Evolutionary conservation across 2,888 invertebrate species (phyloP).

Genomic region (Agonopterix alstromeriana): DNA sequence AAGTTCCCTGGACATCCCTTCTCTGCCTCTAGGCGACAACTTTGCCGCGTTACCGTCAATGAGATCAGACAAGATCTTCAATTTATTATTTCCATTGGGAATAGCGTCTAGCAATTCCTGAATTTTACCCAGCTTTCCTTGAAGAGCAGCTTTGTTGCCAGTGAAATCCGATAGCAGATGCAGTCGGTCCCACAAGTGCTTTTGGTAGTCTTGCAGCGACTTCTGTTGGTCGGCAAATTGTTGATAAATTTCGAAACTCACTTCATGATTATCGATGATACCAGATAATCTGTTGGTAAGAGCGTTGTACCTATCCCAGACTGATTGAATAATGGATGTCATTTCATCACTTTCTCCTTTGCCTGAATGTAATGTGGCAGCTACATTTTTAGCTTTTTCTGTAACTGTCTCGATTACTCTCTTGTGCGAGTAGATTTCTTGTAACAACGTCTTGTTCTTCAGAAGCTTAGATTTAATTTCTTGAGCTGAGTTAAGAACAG

Average conservation of each 20-base stretch:
- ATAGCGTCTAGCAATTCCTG: slow-evolving; percentile 87
- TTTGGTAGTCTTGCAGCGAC: slow-evolving; percentile 92
- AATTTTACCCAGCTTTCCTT: slow-evolving; percentile 87
- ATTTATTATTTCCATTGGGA: slow-evolving; percentile 85
- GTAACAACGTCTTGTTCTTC: slow-evolving; percentile 90
- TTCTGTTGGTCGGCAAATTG: slow-evolving; percentile 92
- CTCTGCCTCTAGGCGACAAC: slow-evolving; percentile 89
- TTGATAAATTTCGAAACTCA: slow-evolving; percentile 87
- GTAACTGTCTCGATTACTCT: slow-evolving; percentile 92
- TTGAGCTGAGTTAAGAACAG: slow-evolving; percentile 86
- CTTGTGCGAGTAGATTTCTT: slow-evolving; percentile 94
- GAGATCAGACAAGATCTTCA: slow-evolving; percentile 84
- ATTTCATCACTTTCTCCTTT: slow-evolving; percentile 79
- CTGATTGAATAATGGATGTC: slow-evolving; percentile 81
- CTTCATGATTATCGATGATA: slow-evolving; percentile 84
- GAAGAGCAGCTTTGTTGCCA: slow-evolving; percentile 91
- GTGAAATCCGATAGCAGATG: slow-evolving; percentile 89
- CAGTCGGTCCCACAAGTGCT: slow-evolving; percentile 92
- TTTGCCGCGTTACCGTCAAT: slow-evolving; percentile 82
- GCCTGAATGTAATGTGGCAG: slow-evolving; percentile 74
- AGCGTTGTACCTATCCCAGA: slow-evolving; percentile 86
- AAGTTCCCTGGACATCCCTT: slow-evolving; percentile 89
- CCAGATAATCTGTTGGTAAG: slow-evolving; percentile 81
- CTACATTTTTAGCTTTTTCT: slow-evolving; percentile 88
- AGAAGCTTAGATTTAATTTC: slow-evolving; percentile 90